These are phyloP conservation scores for Drosophila sproati DNA, from an alignment of 1,140 invertebrate genomes.

Conservation along the genomic window DNA sequence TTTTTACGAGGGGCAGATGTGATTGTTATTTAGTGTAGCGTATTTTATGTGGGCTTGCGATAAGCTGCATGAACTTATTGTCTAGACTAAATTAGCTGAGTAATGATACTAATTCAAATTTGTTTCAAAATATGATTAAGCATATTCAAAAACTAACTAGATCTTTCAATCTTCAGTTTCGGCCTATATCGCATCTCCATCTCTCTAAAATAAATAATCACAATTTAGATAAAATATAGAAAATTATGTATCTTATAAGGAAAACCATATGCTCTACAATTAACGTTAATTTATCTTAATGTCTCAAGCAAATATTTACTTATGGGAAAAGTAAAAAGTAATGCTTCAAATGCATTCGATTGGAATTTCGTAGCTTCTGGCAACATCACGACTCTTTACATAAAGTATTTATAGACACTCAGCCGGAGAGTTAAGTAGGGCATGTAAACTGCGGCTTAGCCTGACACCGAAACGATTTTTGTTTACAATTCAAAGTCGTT, in stretches of 20 bases:
- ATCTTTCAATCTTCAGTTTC: too few relatives aligned
- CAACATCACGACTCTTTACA: conserved; percentile 35
- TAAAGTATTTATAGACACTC: conserved; percentile 53
- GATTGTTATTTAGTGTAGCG: conserved; percentile 18
- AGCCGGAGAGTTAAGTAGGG: conserved; percentile 54
- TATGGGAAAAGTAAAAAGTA: background rate
- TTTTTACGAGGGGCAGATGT: conserved; percentile 1
- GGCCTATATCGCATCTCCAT: too few relatives aligned
- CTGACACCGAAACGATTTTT: conserved; percentile 52
- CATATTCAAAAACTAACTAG: too few relatives aligned
- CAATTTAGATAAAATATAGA: too few relatives aligned
- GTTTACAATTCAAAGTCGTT: conserved; percentile 68
- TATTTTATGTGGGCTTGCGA: background rate
- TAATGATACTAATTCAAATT: too few relatives aligned
- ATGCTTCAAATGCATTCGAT: conserved; percentile 37
- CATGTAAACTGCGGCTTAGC: conserved; percentile 63
- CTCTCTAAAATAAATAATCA: too few relatives aligned
- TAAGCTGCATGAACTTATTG: background rate
- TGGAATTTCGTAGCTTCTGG: conserved; percentile 35
- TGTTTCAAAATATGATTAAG: too few relatives aligned
- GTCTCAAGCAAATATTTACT: conserved; percentile 1
- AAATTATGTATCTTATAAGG: too few relatives aligned
- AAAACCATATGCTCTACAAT: too few relatives aligned
- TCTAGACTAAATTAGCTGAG: too few relatives aligned
- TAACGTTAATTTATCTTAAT: background rate